A percentile compares a stretch with the other conserved stretches of the same genome.
Conservation (phyloP, 2,797 vertebrate species). For the Fistularia tabacaria region DNA sequence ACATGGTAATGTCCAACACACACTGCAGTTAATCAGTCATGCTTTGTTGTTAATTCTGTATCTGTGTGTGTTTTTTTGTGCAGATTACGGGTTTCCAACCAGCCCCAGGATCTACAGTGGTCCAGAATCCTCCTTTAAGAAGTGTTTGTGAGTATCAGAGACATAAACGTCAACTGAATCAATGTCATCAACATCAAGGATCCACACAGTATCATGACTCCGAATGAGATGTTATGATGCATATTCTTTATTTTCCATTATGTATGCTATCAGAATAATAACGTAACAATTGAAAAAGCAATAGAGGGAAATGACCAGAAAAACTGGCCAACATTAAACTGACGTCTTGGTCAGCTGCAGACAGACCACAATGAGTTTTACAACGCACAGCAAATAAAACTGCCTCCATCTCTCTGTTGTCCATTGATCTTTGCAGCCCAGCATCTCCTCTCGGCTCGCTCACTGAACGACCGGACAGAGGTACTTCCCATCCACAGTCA, state of each 20-base stretch:
- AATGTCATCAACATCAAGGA: not conserved
- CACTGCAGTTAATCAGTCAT: slow-evolving; percentile 16
- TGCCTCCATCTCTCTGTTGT: not conserved
- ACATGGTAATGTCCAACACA: slow-evolving; percentile 38
- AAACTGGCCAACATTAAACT: no score
- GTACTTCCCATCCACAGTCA: slow-evolving; percentile 24
- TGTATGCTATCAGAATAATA: no score
- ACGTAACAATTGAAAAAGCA: no score
- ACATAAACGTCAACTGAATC: not conserved
- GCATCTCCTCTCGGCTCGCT: slow-evolving; percentile 48
- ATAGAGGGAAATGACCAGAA: no score
- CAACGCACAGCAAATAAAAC: not conserved
- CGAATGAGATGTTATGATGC: no score
- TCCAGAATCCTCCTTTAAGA: slow-evolving; percentile 68
- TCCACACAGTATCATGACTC: no score
- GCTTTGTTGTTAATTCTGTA: slow-evolving; percentile 31
- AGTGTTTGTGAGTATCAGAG: slow-evolving; percentile 66
- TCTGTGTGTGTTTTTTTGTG: slow-evolving; percentile 27
- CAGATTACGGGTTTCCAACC: slow-evolving; percentile 65
- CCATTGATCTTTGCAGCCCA: slow-evolving; percentile 28
- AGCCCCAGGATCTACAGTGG: slow-evolving; percentile 63
- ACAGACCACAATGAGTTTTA: no score
- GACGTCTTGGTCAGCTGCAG: no score
- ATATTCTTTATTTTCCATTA: no score
- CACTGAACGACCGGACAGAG: slow-evolving; percentile 52